Conservation (phyloP, 1,140 invertebrate genomes). For the Dryas iulia region DNA sequence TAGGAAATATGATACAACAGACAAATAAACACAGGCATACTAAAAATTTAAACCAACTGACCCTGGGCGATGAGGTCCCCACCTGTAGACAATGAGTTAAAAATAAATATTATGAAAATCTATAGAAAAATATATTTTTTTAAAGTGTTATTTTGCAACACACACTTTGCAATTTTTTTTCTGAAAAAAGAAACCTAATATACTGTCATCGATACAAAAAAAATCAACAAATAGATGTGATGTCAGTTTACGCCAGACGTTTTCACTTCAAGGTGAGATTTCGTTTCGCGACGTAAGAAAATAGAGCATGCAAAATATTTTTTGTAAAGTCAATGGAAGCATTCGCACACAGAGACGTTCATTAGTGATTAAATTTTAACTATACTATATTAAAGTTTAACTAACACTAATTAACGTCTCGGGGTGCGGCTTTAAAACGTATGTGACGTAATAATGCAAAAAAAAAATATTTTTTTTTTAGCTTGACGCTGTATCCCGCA, state of each 20-base stretch:
- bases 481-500: no score
- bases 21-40: not conserved
- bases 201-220: not conserved
- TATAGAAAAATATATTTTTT: no score
- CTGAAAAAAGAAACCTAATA: no score
- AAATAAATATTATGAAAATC: not conserved
- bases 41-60: not conserved
- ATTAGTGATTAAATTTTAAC: not conserved
- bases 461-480: no score
- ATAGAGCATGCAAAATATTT: not conserved
- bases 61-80: conserved; percentile 4
- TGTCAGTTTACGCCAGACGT: conserved; percentile 4
- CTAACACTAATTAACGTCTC: not conserved
- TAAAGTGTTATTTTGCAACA: no score
- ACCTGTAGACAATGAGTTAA: conserved; percentile 4
- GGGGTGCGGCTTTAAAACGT: not conserved
- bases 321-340: not conserved
- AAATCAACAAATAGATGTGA: not conserved
- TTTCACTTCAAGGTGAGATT: not conserved
- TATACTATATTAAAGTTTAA: not conserved
- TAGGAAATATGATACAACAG: not conserved
- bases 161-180: no score
- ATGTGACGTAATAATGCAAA: no score
- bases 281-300: not conserved
- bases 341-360: not conserved